Evolutionary conservation across 2,888 invertebrate genomes (phyloP), one percentile per base, ranked within the genome.

Genomic region (Drosophila birchii): DNA sequence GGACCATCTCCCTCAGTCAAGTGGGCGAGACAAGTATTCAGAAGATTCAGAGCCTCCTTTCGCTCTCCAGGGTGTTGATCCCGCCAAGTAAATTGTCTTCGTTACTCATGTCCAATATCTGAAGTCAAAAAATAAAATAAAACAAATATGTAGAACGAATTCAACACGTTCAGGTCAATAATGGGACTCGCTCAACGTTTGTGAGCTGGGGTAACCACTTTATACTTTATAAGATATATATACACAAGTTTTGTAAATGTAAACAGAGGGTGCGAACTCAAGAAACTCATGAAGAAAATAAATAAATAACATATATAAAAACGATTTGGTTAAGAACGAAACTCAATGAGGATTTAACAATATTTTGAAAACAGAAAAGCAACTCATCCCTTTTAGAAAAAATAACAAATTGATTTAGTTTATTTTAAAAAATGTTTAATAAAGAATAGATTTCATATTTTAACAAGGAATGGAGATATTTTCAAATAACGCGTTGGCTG

Each of bases 1-100:
- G 86, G 79, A 14, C 80, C 88, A 53, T 76, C 85, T 1, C 74
- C 71, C 2, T 57, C 36, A 14, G 75, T 66, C 61, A 83, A 18
- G 18, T 76, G 75, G 6, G 39, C n/a, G 20, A 83, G 58, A 12
- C 72, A 56, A 3, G 18, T 12, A 18, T 82, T 20, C 7, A 83
- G 59, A 0, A 43, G 14, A 0, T 44, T 32, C 20, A 74, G 14
- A 14, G 82, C 82, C 11, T 61, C 26, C 8, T 70, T 0, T 63
- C 16, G n/a, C 76, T 78, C 29, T 26, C 56, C 6, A 84, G 41
- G 5, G 62, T 45, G 1, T 4, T 53, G 11, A 44, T 41, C 0
- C 84, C 87, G 9, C 90, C 87, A 34, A 1, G 16, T 3, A 70
- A 1, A 47, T 62, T 8, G 1, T 51, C 34, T 34, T 3, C 20